Base-by-base conservation (phyloP, 2,888 invertebrate genomes). In the Dusona sp. region DNA sequence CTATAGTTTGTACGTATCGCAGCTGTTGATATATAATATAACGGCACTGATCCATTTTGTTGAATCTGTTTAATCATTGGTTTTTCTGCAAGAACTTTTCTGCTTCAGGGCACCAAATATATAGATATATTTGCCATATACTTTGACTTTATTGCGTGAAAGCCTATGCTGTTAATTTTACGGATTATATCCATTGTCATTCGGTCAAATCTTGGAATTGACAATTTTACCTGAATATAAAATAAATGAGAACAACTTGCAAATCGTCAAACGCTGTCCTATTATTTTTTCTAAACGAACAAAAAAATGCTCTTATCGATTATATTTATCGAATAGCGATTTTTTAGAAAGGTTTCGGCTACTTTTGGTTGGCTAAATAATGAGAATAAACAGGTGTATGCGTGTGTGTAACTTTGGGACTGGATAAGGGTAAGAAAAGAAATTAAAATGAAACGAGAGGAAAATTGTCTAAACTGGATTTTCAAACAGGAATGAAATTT, bases 61-160 rank as follows among this genome's bases (percentile, higher is more conserved):
- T n/a, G n/a, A n/a, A n/a, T n/a, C n/a, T 8, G 11, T 67, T 25
- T 25, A 13, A 77, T 83, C 65, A 86, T 93, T 93, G 93, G 93
- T 93, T 93, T 93, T 93, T 91, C 89, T n/a, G n/a, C 81, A 90
- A 85, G 91, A 92, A 92, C 92, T 93, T 92, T 81, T 88, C 91
- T 88, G 81, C 85, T 79, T 61, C 70, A n/a, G n/a, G 73, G 79
- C 88, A 85, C 89, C 83, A 83, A 87, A 88, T 87, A 80, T 87
- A 90, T 87, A 85, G 29, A 68, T 57, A 75, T 67, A 38, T 42
- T 3, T 36, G 38, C 36, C 38, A 4, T 38, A 33, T 25, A n/a
- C 25, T 38, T 45, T 70, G 64, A 42, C 79, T 85, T 70, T 75
- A 75, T 70, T 38, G 57, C 82, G 45, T 70, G 81, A 64, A 82